Base-by-base conservation (phyloP, 2,888 invertebrate genomes). In the Acleris cristana region DNA sequence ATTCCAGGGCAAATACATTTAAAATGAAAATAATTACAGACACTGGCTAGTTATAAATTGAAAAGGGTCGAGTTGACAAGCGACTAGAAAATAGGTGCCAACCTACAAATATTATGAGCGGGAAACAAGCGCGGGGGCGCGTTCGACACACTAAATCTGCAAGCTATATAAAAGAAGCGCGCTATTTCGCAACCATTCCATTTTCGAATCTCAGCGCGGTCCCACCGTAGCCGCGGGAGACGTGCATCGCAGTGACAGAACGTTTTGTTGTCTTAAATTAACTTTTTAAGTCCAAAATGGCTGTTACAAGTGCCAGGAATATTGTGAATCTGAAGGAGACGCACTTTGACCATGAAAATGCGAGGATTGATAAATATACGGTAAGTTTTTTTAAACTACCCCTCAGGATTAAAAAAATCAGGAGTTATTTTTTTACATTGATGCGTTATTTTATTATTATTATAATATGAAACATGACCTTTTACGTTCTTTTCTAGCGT, bases 111-210 rank as follows among this genome's bases (percentile, higher is more conserved):
- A 84, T 40, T 81, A 85, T 83, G 86, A 88, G 88, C 86, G 84
- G 88, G 80, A 85, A 79, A 77, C 79, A 81, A 82, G 84, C 82
- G 88, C 83, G 84, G 86, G 86, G 85, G 87, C 86, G 86, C 81
- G 74, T 79, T 79, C 78, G 71, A 48, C 79, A 72, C 71, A 71
- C 74, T 79, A 72, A 76, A 80, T 44, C 45, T 82, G 82, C 85
- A 48, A 48, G 87, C 85, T 87, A 90, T 90, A 91, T 91, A 92
- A 89, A 88, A 77, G 89, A 88, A 87, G 85, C 88, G 85, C 78
- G 80, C 79, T 77, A 82, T 90, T 88, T 89, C 85, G 84, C 86
- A 89, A 90, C 79, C 91, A 91, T 89, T 90, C 86, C 79, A 85
- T 84, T 82, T 89, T 89, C 83, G 87, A 90, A 84, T 90, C 91